Evolutionary conservation across 2,113 vertebrate genomes (phyloP).

Genomic region (Charina bottae): DNA sequence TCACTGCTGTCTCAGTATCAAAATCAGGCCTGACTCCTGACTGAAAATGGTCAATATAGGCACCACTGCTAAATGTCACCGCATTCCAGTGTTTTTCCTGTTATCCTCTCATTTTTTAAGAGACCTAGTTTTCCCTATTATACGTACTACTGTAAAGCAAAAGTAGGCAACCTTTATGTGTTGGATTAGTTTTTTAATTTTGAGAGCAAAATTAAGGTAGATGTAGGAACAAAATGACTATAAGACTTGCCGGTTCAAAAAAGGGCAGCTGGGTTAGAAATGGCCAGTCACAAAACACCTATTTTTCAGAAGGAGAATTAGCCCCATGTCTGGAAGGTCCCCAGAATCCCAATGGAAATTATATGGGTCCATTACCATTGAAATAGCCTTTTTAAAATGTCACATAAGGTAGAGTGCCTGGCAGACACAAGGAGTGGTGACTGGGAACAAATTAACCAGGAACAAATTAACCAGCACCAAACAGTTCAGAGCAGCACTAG

Average conservation of each 20-base stretch:
- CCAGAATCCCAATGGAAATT: too few relatives aligned
- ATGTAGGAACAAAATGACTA: not conserved
- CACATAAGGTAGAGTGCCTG: too few relatives aligned
- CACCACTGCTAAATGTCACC: not conserved
- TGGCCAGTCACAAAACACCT: not conserved
- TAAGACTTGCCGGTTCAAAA: not conserved
- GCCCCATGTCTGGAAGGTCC: too few relatives aligned
- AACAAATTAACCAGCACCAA: too few relatives aligned
- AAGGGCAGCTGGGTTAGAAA: not conserved
- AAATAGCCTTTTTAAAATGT: too few relatives aligned
- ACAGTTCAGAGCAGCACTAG: too few relatives aligned
- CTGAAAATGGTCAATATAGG: not conserved
- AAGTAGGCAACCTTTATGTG: not conserved
- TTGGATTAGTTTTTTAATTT: not conserved
- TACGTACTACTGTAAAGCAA: not conserved
- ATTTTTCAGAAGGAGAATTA: not conserved
- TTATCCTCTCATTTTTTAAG: not conserved
- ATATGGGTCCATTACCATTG: too few relatives aligned
- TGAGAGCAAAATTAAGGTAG: not conserved
- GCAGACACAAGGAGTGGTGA: too few relatives aligned
- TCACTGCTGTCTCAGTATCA: not conserved
- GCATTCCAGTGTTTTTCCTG: not conserved
- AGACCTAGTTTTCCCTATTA: not conserved
- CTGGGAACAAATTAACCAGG: too few relatives aligned
- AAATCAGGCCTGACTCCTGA: not conserved